Evolutionary conservation across 2,888 invertebrate species (phyloP).

Genomic region (Flexamia atlantica): DNA sequence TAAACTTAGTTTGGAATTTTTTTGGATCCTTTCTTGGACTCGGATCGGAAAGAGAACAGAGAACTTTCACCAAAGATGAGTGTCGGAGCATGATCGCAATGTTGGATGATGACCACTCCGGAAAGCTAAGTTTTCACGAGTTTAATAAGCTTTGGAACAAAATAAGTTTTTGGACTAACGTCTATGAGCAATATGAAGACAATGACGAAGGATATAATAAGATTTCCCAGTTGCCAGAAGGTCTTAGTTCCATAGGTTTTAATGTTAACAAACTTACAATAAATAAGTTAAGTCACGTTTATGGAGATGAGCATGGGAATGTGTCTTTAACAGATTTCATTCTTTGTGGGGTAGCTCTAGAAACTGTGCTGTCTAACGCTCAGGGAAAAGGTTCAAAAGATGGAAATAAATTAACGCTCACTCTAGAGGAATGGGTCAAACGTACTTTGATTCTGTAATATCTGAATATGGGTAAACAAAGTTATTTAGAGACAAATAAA

Average conservation of each 20-base stretch:
- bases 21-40: not conserved
- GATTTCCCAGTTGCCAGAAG: not conserved
- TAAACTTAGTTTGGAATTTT: not conserved
- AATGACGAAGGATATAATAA: not conserved
- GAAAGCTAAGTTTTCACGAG: constrained; percentile 1
- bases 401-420: not conserved
- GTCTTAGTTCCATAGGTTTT: not conserved
- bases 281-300: not conserved
- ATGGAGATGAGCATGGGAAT: not conserved
- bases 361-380: not conserved
- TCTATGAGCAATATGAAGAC: not conserved
- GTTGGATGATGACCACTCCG: constrained; percentile 18
- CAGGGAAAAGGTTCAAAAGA: not conserved
- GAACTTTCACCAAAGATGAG: constrained; percentile 1
- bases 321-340: not conserved
- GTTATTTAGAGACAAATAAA: no score
- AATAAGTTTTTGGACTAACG: constrained; percentile 4
- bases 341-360: not conserved
- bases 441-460: no score
- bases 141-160: constrained; percentile 5
- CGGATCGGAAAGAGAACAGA: not conserved
- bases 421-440: not conserved
- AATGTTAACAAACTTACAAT: not conserved
- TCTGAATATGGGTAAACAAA: no score
- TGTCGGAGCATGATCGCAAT: constrained; percentile 23